These are phyloP conservation scores for Sarcophaga rosellei DNA, from an alignment of 2,888 invertebrate species.

Conservation along the genomic window DNA sequence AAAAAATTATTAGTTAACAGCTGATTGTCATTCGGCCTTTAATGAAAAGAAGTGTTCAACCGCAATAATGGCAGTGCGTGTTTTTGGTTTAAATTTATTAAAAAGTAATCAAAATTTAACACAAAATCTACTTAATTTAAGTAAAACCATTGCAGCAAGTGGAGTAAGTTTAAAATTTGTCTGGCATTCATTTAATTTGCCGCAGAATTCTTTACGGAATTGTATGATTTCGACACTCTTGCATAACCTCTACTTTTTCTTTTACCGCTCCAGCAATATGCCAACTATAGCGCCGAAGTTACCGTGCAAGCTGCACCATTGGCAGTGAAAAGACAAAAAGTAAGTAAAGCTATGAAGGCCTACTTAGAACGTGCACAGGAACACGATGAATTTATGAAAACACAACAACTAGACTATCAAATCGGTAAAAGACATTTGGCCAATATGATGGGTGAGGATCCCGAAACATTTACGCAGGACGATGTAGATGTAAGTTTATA, in stretches of 20 bases:
- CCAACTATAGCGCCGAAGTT: conserved; percentile 73
- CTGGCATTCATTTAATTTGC: conserved; percentile 8
- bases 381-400: conserved; percentile 92
- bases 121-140: conserved; percentile 71
- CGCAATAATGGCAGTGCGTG: conserved; percentile 74
- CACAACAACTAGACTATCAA: conserved; percentile 90
- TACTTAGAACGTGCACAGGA: conserved; percentile 91
- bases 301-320: conserved; percentile 77
- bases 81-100: conserved; percentile 75
- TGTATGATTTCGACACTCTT: neutral
- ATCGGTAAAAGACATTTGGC: conserved; percentile 97
- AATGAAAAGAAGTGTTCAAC: conserved; percentile 29
- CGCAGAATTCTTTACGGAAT: conserved; percentile 10
- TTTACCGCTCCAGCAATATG: conserved; percentile 61
- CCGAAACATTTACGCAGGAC: conserved; percentile 92
- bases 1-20: conserved; percentile 6
- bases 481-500: conserved; percentile 88
- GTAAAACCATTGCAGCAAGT: conserved; percentile 52
- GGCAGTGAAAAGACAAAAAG: conserved; percentile 83
- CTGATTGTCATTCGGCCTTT: conserved; percentile 36
- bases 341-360: conserved; percentile 94
- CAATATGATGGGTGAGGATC: conserved; percentile 99
- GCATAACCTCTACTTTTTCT: conserved; percentile 54
- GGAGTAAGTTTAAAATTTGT: conserved; percentile 65
- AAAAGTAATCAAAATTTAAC: conserved; percentile 76